phyloP scores from a whole-genome alignment of 2,113 vertebrate genomes.

The Macroglossus sobrinus region DNA sequence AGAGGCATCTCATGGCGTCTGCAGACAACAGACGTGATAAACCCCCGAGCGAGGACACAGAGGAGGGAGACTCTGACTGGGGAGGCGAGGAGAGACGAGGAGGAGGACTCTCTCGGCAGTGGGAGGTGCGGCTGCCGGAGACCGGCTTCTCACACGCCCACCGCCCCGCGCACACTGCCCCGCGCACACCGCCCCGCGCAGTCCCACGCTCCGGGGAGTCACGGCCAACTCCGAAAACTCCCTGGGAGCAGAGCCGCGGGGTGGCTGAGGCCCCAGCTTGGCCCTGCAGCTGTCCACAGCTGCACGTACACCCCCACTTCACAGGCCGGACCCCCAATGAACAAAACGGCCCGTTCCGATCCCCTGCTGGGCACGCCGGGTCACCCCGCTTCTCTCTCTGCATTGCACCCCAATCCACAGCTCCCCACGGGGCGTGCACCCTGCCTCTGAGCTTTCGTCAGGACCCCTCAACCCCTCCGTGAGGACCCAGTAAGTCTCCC shows the following conservation, averaged over 20 bases:
- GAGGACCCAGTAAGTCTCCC: not conserved
- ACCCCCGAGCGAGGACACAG: not conserved
- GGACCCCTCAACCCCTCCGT: not conserved
- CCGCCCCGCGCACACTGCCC: not conserved
- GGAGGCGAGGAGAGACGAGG: not conserved
- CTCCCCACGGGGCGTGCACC: rapidly evolving
- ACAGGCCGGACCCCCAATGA: rapidly evolving
- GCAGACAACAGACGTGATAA: not conserved
- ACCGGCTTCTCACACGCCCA: not conserved
- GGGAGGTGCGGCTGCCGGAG: slow-evolving; percentile 37
- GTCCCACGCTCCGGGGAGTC: not conserved
- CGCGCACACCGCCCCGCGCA: not conserved
- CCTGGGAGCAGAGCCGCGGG: not conserved
- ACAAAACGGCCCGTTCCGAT: rapidly evolving
- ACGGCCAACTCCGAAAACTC: not conserved
- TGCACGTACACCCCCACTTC: rapidly evolving
- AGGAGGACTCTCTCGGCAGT: not conserved
- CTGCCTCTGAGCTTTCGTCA: not conserved
- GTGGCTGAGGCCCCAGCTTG: not conserved
- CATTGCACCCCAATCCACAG: not conserved
- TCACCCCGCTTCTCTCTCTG: not conserved
- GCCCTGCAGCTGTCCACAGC: not conserved
- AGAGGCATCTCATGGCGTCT: rapidly evolving
- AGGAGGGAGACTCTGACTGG: not conserved
- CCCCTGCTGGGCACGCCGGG: rapidly evolving